Percentiles rank a stretch among this genome's conserved stretches.
phyloP scores from a whole-genome alignment of 2,797 vertebrate species.

The Petrocephalus schoutedeni region DNA sequence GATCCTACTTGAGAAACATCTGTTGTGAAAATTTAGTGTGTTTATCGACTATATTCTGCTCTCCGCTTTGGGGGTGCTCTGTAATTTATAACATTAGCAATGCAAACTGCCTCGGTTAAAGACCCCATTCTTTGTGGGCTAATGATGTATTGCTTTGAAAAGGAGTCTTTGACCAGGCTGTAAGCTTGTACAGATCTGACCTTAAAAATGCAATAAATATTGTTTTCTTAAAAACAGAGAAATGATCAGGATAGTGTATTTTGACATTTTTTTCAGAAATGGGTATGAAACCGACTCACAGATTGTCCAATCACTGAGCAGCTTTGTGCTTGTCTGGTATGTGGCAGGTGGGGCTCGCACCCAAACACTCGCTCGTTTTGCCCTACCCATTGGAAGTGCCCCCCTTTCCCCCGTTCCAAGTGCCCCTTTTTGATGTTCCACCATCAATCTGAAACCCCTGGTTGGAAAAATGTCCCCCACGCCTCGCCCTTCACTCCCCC shows the following conservation, averaged over 20 bases:
- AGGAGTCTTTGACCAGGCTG: not conserved
- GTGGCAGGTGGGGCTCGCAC: not conserved
- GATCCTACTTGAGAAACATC: not conserved
- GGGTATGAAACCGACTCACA: not conserved
- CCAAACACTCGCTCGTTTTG: not conserved
- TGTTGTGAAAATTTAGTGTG: not conserved
- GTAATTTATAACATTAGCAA: not conserved
- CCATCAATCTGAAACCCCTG: not conserved
- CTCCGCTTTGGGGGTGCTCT: not conserved
- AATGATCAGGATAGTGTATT: not conserved
- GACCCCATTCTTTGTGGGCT: not conserved
- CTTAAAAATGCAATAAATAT: not conserved
- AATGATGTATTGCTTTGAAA: not conserved
- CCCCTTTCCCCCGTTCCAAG: not conserved
- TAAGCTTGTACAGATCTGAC: not conserved
- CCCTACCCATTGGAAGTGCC: not conserved
- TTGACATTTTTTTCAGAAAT: constrained; percentile 14
- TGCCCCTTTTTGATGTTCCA: not conserved
- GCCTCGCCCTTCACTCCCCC: not conserved
- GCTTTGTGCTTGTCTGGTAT: not conserved
- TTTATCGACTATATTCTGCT: not conserved
- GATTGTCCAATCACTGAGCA: constrained; percentile 13
- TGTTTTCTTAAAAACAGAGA: not conserved
- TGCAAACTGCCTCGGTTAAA: not conserved
- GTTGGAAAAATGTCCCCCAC: not conserved